These are phyloP conservation scores for Ellobius talpinus DNA, from an alignment of 2,113 vertebrate species.

Conservation along the genomic window DNA sequence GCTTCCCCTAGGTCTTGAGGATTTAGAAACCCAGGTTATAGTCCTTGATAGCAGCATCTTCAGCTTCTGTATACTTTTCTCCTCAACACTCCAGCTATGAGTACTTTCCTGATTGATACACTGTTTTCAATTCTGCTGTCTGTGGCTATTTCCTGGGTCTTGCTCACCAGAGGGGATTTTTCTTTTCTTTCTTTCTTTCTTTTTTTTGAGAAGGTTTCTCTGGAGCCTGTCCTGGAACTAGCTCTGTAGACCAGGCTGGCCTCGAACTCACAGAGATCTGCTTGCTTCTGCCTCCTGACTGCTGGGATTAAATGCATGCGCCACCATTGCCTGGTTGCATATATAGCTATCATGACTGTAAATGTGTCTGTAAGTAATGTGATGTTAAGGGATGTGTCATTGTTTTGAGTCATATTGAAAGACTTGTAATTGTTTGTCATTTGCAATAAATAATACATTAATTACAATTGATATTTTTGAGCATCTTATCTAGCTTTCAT, in stretches of 20 bases:
- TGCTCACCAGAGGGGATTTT: background rate
- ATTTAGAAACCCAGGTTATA: background rate
- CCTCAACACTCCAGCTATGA: background rate
- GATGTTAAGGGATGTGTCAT: background rate
- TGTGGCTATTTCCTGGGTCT: background rate
- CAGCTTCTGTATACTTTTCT: background rate
- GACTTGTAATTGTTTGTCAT: background rate
- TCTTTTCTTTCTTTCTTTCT: too few species aligned
- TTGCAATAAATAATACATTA: conserved; percentile 43
- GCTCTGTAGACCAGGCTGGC: too few species aligned
- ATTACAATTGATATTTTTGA: conserved; percentile 21
- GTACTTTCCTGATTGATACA: background rate
- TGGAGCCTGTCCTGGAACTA: too few species aligned
- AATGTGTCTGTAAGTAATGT: conserved; percentile 29
- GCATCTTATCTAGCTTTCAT: background rate
- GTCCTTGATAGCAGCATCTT: background rate
- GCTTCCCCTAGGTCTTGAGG: background rate
- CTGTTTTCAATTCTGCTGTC: background rate
- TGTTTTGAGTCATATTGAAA: conserved; percentile 17
- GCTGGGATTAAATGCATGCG: background rate
- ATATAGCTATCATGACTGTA: background rate
- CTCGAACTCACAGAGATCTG: background rate
- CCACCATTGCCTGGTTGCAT: background rate
- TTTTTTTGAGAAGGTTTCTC: too few species aligned
- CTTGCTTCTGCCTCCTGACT: background rate